phyloP scores from a whole-genome alignment of 1,140 invertebrate species.

The Zaprionus ghesquierei region DNA sequence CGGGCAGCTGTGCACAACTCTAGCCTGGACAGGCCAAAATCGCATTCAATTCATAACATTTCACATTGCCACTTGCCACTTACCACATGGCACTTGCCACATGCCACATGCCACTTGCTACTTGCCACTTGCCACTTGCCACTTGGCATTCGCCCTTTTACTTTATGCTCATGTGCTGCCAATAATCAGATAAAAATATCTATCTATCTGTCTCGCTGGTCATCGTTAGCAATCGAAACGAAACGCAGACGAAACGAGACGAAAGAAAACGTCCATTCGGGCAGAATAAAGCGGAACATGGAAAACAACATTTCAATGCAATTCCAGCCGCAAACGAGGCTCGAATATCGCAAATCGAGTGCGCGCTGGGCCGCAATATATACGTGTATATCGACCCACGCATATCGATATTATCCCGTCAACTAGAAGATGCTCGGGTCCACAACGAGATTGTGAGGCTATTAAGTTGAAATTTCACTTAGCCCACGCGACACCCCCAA shows the following conservation, averaged over 20 bases:
- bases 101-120: background rate
- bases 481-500: background rate
- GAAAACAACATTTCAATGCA: conserved; percentile 51
- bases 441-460: conserved; percentile 34
- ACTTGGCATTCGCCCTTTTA: conserved; percentile 13
- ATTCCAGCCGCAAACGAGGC: conserved; percentile 53
- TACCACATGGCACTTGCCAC: background rate
- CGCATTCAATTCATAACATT: conserved; percentile 39
- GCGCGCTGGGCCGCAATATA: background rate
- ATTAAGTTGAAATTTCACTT: conserved; percentile 59
- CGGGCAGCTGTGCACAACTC: background rate
- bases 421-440: conserved; percentile 22
- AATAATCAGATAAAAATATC: conserved; percentile 33
- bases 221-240: conserved; percentile 43
- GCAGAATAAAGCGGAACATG: conserved; percentile 52
- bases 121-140: conserved; percentile 1
- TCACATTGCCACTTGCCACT: conserved; percentile 15
- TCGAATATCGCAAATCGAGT: conserved; percentile 36
- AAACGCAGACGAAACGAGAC: conserved; percentile 36
- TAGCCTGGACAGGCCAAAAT: conserved; percentile 4
- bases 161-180: background rate
- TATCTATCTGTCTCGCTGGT: conserved; percentile 10
- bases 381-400: conserved; percentile 51
- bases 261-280: conserved; percentile 34
- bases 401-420: conserved; percentile 30